phyloP scores from a whole-genome alignment of 2,113 vertebrate species.

The Hemiscyllium ocellatum region DNA sequence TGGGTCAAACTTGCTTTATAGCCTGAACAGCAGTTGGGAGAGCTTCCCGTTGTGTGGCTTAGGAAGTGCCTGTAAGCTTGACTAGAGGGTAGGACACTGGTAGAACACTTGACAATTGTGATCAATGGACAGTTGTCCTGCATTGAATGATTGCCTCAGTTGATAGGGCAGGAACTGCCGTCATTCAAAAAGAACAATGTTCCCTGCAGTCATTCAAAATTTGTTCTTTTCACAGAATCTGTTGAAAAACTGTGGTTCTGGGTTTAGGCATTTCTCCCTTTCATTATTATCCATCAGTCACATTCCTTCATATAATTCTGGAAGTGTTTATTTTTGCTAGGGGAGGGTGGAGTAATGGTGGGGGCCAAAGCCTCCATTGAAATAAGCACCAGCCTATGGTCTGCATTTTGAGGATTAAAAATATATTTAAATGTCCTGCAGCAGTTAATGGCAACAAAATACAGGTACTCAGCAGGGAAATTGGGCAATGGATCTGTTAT shows the following conservation, averaged over 20 bases:
- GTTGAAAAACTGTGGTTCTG: background rate
- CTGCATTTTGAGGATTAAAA: background rate
- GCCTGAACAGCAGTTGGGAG: background rate
- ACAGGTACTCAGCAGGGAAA: background rate
- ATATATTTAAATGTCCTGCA: background rate
- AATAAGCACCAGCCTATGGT: background rate
- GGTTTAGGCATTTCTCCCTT: background rate
- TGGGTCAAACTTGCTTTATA: background rate
- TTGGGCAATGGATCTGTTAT: background rate
- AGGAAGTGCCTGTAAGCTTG: background rate
- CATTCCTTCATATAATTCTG: background rate
- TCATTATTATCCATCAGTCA: no score
- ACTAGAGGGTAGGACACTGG: background rate
- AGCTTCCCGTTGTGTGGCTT: background rate
- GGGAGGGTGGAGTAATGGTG: background rate
- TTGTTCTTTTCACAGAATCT: no score
- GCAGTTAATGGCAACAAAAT: background rate
- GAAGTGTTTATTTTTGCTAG: background rate
- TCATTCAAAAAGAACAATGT: background rate
- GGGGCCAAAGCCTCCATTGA: background rate
- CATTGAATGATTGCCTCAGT: background rate
- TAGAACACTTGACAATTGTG: background rate
- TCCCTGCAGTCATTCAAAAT: background rate
- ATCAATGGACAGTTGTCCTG: background rate
- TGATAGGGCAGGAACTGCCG: background rate